Base-by-base conservation (phyloP, 2,888 invertebrate species). In the Cyclophora punctaria region DNA sequence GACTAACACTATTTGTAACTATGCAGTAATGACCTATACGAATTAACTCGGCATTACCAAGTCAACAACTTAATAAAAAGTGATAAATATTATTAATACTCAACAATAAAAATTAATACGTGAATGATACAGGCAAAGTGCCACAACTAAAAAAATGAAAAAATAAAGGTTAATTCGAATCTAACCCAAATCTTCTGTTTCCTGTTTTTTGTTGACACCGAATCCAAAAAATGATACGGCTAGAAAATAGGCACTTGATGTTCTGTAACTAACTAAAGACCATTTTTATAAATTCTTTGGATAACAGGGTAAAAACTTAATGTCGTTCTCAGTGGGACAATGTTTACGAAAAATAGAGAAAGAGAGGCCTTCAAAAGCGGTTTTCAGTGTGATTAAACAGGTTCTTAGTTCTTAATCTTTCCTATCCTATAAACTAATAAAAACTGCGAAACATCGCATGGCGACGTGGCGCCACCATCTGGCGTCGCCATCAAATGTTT, bases 171-270 rank as follows among this genome's bases (percentile, higher is more conserved):
- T 20, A 43, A 7, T 20, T 3, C 33, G 4, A 44, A 7, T 44
- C 83, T 82, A 83, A 86, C 85, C 85, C 71, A 78, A 73, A 64
- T 79, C 80, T 50, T 81, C 71, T 33, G 75, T 76, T 62, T 82
- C 79, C 45, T 75, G 69, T 64, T 81, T 83, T 66, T 77, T 80
- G 59, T 76, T 68, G 41, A 83, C 70, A 71, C 76, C 71, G 59
- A 79, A 74, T 67, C 80, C 83, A 56, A 86, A 66, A 69, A 82
- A 78, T 44, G 81, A 75, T 62, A 84, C 73, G 35, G 82, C 83
- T 69, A 85, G 73, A 20, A 20, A 20, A 20, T 20, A 20, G 20
- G 20, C 20, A 20, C 20, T 20, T 20, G 20, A 20, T 20, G 20
- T 20, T 20, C 20, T 20, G 20, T 20, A 20, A 20, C 20, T 20